Evolutionary conservation across 2,888 invertebrate species (phyloP).

Genomic region (Torymus auratus): DNA sequence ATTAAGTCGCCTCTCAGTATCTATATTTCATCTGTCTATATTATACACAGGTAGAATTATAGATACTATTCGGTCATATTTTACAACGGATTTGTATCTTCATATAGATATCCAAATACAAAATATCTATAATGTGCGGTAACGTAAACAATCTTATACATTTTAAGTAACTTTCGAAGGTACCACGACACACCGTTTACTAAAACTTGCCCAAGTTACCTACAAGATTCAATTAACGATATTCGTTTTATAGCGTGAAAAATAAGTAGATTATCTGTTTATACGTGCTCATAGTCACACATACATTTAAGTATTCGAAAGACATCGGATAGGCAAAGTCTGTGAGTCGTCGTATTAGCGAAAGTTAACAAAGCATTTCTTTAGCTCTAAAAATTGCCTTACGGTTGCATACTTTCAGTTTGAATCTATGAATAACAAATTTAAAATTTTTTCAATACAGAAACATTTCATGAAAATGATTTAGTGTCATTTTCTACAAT

Average conservation of each 20-base stretch:
- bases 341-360: conserved; percentile 19
- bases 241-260: conserved; percentile 10
- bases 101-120: too few relatives aligned
- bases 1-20: too few relatives aligned
- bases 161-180: conserved; percentile 4
- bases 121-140: too few relatives aligned
- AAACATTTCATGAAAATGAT: too few relatives aligned
- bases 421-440: too few relatives aligned
- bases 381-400: too few relatives aligned
- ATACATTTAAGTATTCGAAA: conserved; percentile 43
- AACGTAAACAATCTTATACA: too few relatives aligned
- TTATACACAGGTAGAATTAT: too few relatives aligned
- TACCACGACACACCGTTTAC: conserved; percentile 7
- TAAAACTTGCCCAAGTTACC: conserved; percentile 2
- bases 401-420: too few relatives aligned
- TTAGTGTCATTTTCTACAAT: too few relatives aligned
- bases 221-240: conserved; percentile 16
- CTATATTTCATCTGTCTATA: too few relatives aligned
- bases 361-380: not conserved
- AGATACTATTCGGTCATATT: not conserved
- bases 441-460: too few relatives aligned
- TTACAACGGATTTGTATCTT: not conserved
- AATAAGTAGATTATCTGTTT: conserved; percentile 33
- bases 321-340: conserved; percentile 42
- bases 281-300: conserved; percentile 9